phyloP scores from a whole-genome alignment of 2,797 vertebrate genomes.

The Microhierax caerulescens region DNA sequence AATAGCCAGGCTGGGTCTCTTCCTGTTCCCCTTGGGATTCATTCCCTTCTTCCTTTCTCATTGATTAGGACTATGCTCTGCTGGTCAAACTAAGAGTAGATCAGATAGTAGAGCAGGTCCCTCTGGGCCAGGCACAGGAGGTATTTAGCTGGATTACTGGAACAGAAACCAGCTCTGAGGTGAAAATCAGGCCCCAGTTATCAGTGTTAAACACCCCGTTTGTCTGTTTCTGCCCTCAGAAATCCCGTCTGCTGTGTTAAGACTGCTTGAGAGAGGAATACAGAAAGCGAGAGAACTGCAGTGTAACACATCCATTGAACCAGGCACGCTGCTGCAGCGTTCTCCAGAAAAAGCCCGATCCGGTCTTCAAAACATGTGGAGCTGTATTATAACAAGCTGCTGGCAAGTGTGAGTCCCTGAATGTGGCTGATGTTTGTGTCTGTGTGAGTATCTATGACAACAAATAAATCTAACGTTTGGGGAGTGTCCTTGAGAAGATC shows the following conservation, averaged over 20 bases:
- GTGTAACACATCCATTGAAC: accelerated
- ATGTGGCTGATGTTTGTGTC: neutral
- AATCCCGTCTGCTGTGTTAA: neutral
- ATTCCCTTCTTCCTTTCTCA: neutral
- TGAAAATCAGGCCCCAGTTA: neutral
- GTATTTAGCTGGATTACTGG: neutral
- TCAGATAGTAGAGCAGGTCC: neutral
- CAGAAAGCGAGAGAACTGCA: neutral
- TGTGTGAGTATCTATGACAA: slow-evolving; percentile 47
- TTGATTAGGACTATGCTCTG: neutral
- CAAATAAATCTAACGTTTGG: neutral
- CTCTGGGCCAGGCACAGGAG: neutral
- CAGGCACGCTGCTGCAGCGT: neutral
- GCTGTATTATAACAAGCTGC: neutral
- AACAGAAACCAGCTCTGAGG: neutral
- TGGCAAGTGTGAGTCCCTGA: slow-evolving; percentile 3
- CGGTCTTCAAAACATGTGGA: neutral
- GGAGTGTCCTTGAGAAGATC: slow-evolving; percentile 6
- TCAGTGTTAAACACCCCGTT: neutral
- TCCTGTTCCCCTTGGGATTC: neutral
- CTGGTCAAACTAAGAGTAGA: neutral
- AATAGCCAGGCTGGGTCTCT: neutral
- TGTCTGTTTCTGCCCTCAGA: neutral
- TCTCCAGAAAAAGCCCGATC: neutral
- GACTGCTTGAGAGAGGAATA: neutral